Base-by-base conservation (phyloP, 2,888 invertebrate genomes). In the Rhingia campestris region DNA sequence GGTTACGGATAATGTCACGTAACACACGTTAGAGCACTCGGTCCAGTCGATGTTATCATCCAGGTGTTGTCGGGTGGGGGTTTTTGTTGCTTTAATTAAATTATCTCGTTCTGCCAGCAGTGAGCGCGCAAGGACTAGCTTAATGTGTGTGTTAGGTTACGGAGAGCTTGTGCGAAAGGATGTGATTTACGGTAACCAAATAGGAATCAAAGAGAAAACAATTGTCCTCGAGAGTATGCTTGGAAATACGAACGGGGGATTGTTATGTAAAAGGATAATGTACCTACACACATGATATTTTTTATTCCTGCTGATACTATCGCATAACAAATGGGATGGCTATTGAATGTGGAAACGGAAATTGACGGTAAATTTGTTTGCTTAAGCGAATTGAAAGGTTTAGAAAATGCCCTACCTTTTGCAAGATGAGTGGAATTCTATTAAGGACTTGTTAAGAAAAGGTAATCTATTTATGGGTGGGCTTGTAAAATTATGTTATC, bases 1-100 rank as follows among this genome's bases (percentile, higher is more conserved):
- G 43, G 64, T 66, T 79, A 64, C 49, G 45, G 79, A 72, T 59
- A 43, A 39, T 64, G 64, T 70, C 69, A 64, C 70, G 75, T 75
- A 22, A 22, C 61, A 56, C 77, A 64, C 64, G 51, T 72, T 58
- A 59, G 54, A 22, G 33, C 45, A 0, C 22, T 33, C 22, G 51
- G 41, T 66, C 37, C 51, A 51, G 49, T 30, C 47, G n/a, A n/a
- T 22, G 49, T 12, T 39, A 35, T 33, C 14, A 12, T 35, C 33
- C 49, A 33, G 45, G 1, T 30, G 58, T 30, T 37, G 33, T n/a
- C 4, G n/a, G 22, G 43, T 47, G 14, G n/a, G 4, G 32, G 22
- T 54, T 10, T n/a, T 37, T 7, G 39, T 39, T 22, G 22, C 22
- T 22, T 47, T 69, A 7, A 66, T 74, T 74, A 56, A 74, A 74